Conservation (phyloP, 2,797 vertebrate species). For the Arctocebus calabarensis region DNA sequence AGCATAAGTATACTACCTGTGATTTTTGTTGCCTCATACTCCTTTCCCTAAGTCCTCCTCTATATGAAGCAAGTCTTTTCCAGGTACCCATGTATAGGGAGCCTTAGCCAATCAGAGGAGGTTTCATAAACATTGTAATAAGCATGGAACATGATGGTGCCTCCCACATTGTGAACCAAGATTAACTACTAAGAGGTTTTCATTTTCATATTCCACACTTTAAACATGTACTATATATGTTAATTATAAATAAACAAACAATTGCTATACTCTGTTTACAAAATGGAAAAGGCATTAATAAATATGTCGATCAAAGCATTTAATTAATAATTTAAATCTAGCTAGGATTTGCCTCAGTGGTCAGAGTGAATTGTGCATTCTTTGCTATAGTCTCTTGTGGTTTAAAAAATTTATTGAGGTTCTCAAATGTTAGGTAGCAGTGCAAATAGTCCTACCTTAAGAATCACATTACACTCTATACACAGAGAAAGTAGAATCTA, state of each 20-base stretch:
- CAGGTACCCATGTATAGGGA: neutral
- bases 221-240: slow-evolving; percentile 68
- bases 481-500: slow-evolving; percentile 46
- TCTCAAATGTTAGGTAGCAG: slow-evolving; percentile 84
- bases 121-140: neutral
- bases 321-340: slow-evolving; percentile 76
- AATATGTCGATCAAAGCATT: slow-evolving; percentile 77
- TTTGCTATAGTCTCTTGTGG: slow-evolving; percentile 81
- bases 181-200: neutral
- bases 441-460: slow-evolving; percentile 73
- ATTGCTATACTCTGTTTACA: slow-evolving; percentile 64
- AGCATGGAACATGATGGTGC: neutral
- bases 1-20: neutral
- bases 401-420: slow-evolving; percentile 86
- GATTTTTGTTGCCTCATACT: neutral
- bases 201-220: slow-evolving; percentile 57
- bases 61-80: neutral
- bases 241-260: slow-evolving; percentile 75
- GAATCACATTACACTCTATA: slow-evolving; percentile 71
- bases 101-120: neutral
- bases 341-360: slow-evolving; percentile 78
- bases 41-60: neutral
- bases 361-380: slow-evolving; percentile 74
- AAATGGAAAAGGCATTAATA: slow-evolving; percentile 84
- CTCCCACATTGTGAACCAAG: neutral